These are phyloP conservation scores for Aurelia sp. DNA, from an alignment of 30 jellyfish, hydroid and myxozoan species.

Conservation along the genomic window DNA sequence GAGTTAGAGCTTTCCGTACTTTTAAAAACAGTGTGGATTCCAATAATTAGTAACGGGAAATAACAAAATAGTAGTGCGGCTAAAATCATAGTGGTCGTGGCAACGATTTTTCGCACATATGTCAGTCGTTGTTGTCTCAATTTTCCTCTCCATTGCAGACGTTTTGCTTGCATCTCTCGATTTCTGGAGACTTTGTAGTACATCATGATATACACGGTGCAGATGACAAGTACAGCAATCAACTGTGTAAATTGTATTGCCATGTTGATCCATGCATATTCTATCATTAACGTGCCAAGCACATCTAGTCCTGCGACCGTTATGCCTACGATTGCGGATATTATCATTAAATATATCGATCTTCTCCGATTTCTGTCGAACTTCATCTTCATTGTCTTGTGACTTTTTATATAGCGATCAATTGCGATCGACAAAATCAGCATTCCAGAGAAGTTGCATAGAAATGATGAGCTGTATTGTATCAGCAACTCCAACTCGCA, in stretches of 20 bases:
- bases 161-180: slow-evolving; percentile 15
- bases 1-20: background rate
- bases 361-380: slow-evolving; percentile 11
- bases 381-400: slow-evolving; percentile 35
- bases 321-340: slow-evolving; percentile 32
- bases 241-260: slow-evolving; percentile 54
- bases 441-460: slow-evolving; percentile 67
- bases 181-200: slow-evolving; percentile 43
- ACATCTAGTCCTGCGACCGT: slow-evolving; percentile 20
- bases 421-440: slow-evolving; percentile 48
- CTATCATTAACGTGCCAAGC: slow-evolving; percentile 53
- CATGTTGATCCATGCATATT: slow-evolving; percentile 61
- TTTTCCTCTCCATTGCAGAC: background rate
- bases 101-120: slow-evolving; percentile 48
- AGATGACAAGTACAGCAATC: slow-evolving; percentile 14
- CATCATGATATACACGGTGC: slow-evolving; percentile 42
- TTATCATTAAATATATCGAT: background rate
- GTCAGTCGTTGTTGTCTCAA: slow-evolving; percentile 19
- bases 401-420: slow-evolving; percentile 53
- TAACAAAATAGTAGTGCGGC: slow-evolving; percentile 35
- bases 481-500: slow-evolving; percentile 52
- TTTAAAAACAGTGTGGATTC: slow-evolving; percentile 21
- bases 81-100: slow-evolving; percentile 41
- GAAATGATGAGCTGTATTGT: slow-evolving; percentile 57
- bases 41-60: slow-evolving; percentile 49